These are phyloP conservation scores for Enteromius radiatus DNA, from an alignment of 2,797 vertebrate genomes.

Conservation along the genomic window DNA sequence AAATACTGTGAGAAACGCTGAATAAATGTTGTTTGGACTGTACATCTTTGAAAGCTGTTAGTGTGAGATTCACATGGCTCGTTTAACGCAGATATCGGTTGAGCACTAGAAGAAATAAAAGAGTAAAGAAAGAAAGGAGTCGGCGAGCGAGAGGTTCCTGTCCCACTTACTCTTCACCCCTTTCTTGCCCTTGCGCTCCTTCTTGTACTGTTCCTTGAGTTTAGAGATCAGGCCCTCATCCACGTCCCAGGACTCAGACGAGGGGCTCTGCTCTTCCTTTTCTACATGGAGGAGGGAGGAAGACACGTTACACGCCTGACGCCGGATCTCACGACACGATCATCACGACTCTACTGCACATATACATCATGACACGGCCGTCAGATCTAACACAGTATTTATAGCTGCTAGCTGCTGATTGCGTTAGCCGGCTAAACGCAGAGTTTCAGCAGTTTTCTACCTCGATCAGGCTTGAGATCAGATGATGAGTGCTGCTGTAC, in stretches of 20 bases:
- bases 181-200: constrained; percentile 99
- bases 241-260: constrained; percentile 99
- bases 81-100: neutral
- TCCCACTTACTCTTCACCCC: constrained; percentile 99
- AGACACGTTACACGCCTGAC: constrained; percentile 69
- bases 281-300: constrained; percentile 89
- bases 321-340: too few species aligned
- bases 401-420: too few species aligned
- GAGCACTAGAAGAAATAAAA: constrained; percentile 60
- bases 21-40: too few species aligned
- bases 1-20: too few species aligned
- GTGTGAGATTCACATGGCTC: neutral
- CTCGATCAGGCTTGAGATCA: too few species aligned
- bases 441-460: too few species aligned
- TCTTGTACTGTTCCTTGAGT: constrained; percentile 99
- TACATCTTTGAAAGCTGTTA: neutral
- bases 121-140: constrained; percentile 33
- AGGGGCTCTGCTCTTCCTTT: constrained; percentile 96
- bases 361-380: too few species aligned
- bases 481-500: too few species aligned
- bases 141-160: constrained; percentile 77
- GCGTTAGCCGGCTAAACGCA: too few species aligned
- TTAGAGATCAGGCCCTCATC: constrained; percentile 99
- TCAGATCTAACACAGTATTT: too few species aligned
- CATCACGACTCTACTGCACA: too few species aligned